Conservation (phyloP, 2,797 vertebrate genomes). For the Pelochelys cantorii region DNA sequence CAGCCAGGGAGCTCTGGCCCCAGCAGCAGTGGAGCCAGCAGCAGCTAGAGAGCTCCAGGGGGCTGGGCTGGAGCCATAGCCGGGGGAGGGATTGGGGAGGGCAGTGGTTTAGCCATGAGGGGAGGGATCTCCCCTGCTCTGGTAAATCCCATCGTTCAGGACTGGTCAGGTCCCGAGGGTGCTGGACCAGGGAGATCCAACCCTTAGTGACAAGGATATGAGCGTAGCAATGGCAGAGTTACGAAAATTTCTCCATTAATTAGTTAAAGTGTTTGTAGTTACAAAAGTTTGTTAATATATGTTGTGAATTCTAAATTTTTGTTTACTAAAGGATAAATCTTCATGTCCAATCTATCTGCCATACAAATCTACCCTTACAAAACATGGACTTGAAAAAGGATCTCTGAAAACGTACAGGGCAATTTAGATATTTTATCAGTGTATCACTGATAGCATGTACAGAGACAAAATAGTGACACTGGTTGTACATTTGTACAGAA, state of each 20-base stretch:
- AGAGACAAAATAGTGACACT: not conserved
- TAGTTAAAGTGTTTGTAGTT: not conserved
- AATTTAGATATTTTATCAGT: not conserved
- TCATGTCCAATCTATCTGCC: not conserved
- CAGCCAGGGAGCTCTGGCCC: too few species aligned
- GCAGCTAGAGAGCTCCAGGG: too few species aligned
- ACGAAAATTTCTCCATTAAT: not conserved
- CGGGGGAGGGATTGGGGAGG: too few species aligned
- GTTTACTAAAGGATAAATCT: not conserved
- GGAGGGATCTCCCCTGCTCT: too few species aligned
- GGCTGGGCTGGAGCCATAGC: too few species aligned
- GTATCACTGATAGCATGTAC: not conserved
- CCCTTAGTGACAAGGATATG: rapidly evolving
- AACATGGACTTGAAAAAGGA: not conserved
- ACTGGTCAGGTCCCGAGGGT: too few species aligned
- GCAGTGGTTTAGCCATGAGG: too few species aligned
- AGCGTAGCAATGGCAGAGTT: not conserved
- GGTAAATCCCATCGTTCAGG: too few species aligned
- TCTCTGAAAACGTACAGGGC: not conserved
- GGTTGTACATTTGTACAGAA: not conserved
- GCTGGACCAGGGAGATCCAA: too few species aligned
- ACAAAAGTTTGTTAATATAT: not conserved
- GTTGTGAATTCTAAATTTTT: not conserved
- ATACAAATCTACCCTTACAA: not conserved
- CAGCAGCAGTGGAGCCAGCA: too few species aligned